phyloP scores from a whole-genome alignment of 2,888 invertebrate genomes.

The Pediacus dermestoides region DNA sequence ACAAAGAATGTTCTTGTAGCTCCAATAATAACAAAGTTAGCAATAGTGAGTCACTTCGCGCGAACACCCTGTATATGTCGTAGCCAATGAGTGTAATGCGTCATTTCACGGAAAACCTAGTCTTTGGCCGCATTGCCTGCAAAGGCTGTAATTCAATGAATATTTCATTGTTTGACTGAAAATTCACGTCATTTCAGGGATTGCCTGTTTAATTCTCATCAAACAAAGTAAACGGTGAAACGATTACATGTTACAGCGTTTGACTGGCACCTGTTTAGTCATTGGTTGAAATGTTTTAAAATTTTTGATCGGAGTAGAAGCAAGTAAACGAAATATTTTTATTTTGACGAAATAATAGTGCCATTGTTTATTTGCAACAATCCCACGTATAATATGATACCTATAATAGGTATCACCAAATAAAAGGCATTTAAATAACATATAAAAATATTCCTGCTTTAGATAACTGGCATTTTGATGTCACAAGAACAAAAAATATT shows the following conservation, averaged over 20 bases:
- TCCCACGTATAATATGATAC: slow-evolving; percentile 1
- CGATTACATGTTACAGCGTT: slow-evolving; percentile 1
- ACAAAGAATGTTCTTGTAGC: too few relatives aligned
- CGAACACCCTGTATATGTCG: too few relatives aligned
- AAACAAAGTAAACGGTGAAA: slow-evolving; percentile 2
- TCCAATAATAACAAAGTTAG: too few relatives aligned
- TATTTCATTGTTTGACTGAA: slow-evolving; percentile 1
- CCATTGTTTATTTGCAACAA: slow-evolving; percentile 1
- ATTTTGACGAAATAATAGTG: background rate
- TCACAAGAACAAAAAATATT: slow-evolving; percentile 1
- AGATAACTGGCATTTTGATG: background rate
- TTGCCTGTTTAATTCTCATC: slow-evolving; percentile 2
- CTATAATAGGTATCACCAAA: too few relatives aligned
- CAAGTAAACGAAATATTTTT: too few relatives aligned
- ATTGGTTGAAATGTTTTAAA: slow-evolving; percentile 1
- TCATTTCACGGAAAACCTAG: slow-evolving; percentile 1
- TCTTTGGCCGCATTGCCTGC: slow-evolving; percentile 1
- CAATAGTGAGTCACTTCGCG: too few relatives aligned
- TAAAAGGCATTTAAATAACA: background rate
- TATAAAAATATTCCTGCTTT: background rate
- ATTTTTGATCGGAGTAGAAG: slow-evolving; percentile 1
- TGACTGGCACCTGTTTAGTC: slow-evolving; percentile 3
- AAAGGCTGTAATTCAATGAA: too few relatives aligned
- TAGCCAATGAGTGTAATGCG: too few relatives aligned
- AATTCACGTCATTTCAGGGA: slow-evolving; percentile 2